A percentile compares a stretch with the other conserved stretches of the same genome.
Evolutionary conservation across 2,797 vertebrate genomes (phyloP).

Genomic region (Vipera ursinii): DNA sequence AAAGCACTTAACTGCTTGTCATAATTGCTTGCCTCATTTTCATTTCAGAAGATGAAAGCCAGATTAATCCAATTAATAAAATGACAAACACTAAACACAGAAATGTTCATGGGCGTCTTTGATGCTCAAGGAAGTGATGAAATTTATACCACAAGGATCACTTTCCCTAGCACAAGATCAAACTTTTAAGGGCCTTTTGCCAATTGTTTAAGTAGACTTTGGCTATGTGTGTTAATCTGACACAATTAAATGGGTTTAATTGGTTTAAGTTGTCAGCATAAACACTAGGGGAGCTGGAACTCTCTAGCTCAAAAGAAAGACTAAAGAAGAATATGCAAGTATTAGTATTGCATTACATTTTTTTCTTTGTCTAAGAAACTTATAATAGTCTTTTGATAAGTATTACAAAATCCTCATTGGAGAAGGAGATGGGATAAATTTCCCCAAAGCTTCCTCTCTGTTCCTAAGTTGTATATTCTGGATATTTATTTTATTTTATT

Average conservation of each 20-base stretch:
- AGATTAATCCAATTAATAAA: neutral
- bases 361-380: neutral
- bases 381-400: neutral
- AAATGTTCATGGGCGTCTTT: neutral
- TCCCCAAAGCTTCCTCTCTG: neutral
- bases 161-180: neutral
- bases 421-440: neutral
- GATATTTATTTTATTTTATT: neutral
- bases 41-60: slow-evolving; percentile 25
- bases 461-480: neutral
- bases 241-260: neutral
- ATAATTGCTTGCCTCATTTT: slow-evolving; percentile 5
- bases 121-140: neutral
- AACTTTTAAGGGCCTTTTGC: neutral
- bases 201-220: neutral
- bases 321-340: neutral
- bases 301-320: neutral
- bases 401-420: neutral
- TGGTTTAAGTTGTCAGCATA: neutral
- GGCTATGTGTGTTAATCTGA: neutral
- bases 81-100: neutral
- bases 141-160: neutral
- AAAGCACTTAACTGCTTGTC: slow-evolving; percentile 29
- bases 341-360: neutral
- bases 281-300: neutral